A percentile compares a stretch with the other conserved stretches of the same genome.
These are phyloP conservation scores for Bombus fervidus DNA, from an alignment of 1,140 invertebrate species.

Conservation along the genomic window DNA sequence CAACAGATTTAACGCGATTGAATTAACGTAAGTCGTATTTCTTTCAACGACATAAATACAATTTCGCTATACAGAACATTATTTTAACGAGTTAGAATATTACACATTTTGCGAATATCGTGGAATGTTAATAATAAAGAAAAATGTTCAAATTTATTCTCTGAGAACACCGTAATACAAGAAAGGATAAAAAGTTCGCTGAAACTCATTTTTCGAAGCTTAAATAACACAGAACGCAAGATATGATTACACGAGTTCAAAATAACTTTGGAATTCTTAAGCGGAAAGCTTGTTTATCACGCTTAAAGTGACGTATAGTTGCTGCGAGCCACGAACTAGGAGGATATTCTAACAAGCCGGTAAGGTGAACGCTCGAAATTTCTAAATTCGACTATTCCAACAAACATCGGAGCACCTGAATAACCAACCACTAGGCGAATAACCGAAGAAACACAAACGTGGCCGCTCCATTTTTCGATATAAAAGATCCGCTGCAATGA, in stretches of 20 bases:
- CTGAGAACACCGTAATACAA: no score
- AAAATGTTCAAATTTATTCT: no score
- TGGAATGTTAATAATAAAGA: no score
- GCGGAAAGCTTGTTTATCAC: neutral
- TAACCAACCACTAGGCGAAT: slow-evolving; percentile 39
- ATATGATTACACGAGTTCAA: neutral
- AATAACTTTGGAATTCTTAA: neutral
- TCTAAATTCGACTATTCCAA: slow-evolving; percentile 41
- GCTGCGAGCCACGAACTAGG: no score
- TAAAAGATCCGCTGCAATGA: neutral
- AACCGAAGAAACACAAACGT: slow-evolving; percentile 30
- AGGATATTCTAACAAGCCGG: neutral
- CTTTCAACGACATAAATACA: no score
- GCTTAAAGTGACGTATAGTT: neutral
- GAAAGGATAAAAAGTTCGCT: neutral
- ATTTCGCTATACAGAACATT: no score
- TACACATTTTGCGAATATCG: no score
- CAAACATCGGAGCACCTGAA: slow-evolving; percentile 47
- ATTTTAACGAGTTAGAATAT: no score
- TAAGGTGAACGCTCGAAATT: slow-evolving; percentile 41
- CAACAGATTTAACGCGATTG: neutral
- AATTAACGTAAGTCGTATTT: neutral
- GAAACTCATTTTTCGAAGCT: neutral
- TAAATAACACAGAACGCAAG: neutral
- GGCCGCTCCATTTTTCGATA: slow-evolving; percentile 9